Percentiles rank a stretch among this genome's conserved stretches.
Conservation (phyloP, 1,140 invertebrate species). For the Nilaparvata lugens region DNA sequence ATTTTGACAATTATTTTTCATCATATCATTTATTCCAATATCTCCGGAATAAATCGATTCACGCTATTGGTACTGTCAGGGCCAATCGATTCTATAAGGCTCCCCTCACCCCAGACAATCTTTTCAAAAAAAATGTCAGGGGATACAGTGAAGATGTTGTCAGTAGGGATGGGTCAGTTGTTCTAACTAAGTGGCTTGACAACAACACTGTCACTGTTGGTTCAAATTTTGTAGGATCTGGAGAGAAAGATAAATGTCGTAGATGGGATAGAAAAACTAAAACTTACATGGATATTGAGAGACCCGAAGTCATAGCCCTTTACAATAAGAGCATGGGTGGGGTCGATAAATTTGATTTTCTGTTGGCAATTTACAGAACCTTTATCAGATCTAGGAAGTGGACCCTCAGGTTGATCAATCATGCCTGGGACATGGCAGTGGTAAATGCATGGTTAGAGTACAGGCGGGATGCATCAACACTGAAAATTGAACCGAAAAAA, state of each 20-base stretch:
- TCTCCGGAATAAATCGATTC: conserved; percentile 10
- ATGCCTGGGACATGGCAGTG: conserved; percentile 15
- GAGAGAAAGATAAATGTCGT: conserved; percentile 19
- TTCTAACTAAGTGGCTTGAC: conserved; percentile 22
- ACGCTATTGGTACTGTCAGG: conserved; percentile 16
- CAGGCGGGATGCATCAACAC: not conserved
- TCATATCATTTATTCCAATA: conserved; percentile 6
- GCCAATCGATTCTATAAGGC: conserved; percentile 13
- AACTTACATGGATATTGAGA: conserved; percentile 27
- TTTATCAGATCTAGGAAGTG: conserved; percentile 21
- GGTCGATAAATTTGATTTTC: conserved; percentile 30
- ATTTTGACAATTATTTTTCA: conserved; percentile 13
- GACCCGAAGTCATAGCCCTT: conserved; percentile 31
- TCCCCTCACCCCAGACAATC: conserved; percentile 6
- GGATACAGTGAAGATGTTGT: not conserved
- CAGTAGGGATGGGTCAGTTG: conserved; percentile 6
- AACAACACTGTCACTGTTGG: conserved; percentile 11
- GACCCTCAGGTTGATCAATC: conserved; percentile 17
- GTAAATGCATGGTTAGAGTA: conserved; percentile 20
- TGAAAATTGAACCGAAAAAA: not conserved
- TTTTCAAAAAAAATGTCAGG: conserved; percentile 6
- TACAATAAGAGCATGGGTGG: conserved; percentile 38
- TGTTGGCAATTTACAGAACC: conserved; percentile 20
- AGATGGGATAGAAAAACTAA: conserved; percentile 30
- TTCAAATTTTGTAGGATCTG: conserved; percentile 19